Percentiles rank a stretch among this genome's conserved stretches.
Evolutionary conservation across 2,113 vertebrate species (phyloP).

Genomic region (Sphaerodactylus townsendi): DNA sequence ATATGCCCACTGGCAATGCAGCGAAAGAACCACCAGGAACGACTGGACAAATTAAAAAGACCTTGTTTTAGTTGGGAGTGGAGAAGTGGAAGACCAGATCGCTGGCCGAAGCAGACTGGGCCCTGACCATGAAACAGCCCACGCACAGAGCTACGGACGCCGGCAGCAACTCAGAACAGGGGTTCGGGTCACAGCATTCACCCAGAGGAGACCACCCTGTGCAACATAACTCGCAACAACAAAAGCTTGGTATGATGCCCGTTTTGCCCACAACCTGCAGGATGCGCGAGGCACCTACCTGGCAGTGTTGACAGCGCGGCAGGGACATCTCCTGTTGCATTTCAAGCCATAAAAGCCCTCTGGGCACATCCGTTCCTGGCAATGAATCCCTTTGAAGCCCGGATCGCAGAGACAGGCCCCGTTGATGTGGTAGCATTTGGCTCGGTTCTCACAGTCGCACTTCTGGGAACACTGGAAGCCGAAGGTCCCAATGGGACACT

Average conservation of each 20-base stretch:
- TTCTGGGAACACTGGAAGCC: slow-evolving; percentile 89
- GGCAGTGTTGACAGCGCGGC: slow-evolving; percentile 85
- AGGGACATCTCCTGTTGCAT: slow-evolving; percentile 92
- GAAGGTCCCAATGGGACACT: slow-evolving; percentile 91
- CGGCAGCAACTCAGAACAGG: background rate
- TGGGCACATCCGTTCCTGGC: slow-evolving; percentile 93
- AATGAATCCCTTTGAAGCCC: slow-evolving; percentile 91
- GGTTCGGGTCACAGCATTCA: background rate
- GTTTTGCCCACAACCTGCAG: background rate
- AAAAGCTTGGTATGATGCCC: background rate
- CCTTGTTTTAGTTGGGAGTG: background rate
- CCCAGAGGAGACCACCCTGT: background rate
- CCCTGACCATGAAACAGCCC: too few relatives aligned
- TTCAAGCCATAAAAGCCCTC: slow-evolving; percentile 89
- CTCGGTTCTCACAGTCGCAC: slow-evolving; percentile 93
- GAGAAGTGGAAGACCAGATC: background rate
- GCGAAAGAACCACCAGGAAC: background rate
- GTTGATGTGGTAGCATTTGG: slow-evolving; percentile 91
- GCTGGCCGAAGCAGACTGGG: too few relatives aligned
- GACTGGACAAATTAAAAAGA: background rate
- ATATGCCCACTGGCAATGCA: background rate
- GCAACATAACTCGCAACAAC: background rate
- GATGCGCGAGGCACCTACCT: slow-evolving; percentile 74
- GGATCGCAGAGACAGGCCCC: slow-evolving; percentile 92
- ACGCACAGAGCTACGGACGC: too few relatives aligned